Evolutionary conservation across 2,888 invertebrate species (phyloP), one percentile per base, ranked within the genome.

Genomic region (Buathra laborator): DNA sequence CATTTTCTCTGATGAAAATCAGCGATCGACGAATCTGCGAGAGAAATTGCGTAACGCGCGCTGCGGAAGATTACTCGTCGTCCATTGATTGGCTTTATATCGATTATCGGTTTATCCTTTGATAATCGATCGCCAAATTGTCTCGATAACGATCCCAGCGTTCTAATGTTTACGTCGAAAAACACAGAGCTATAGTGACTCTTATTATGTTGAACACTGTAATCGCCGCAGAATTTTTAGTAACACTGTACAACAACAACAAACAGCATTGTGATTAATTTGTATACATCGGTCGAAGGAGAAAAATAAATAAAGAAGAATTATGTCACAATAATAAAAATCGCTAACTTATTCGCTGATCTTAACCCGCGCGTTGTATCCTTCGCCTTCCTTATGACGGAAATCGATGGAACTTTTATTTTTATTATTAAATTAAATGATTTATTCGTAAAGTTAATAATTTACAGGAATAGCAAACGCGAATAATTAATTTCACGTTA

Each of bases 181-280:
- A 0, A 19, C 48, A 6, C 29, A 64, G 43, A 59, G 64, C 51
- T 14, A 80, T 51, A 62, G 44, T 24, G 6, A 62, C 71, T 48
- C 48, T 71, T 71, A 64, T 71, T 71, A 64, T 64, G 43, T 80
- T 71, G 4, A 79, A 86, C 79, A 86, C 76, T 84, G 86, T 84
- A 86, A 86, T 75, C 51, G 71, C 84, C 84, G 81, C 81, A 84
- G 78, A 84, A 82, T 82, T 76, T 82, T 76, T 80, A 83, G 82
- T 44, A 83, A 67, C 62, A 77, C 56, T 19, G 56, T 10, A 19
- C 5, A 5, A 37, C 5, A 19, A 19, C 5, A 37, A 37, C 5
- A 72, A 79, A 82, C 74, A 76, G 66, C 71, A 82, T 79, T 75
- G 66, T 75, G 48, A 85, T 85, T 81, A 62, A 70, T 82, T 79